Percentiles rank a stretch among this genome's conserved stretches.
Evolutionary conservation across 1,140 invertebrate species (phyloP).

Genomic region (Drosophila nannoptera): DNA sequence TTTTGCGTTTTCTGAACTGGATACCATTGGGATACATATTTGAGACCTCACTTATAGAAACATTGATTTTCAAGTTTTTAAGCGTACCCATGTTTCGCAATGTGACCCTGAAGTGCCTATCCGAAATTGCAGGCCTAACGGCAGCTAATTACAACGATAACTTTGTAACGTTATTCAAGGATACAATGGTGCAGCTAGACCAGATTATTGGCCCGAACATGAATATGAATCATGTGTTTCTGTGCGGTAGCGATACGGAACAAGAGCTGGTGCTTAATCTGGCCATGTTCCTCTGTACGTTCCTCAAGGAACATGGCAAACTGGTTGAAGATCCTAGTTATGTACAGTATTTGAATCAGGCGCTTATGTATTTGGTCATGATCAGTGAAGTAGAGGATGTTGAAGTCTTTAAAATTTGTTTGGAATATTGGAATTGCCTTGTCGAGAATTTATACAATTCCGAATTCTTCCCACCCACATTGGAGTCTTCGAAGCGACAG

Average conservation of each 20-base stretch:
- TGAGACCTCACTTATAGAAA: conserved; percentile 97
- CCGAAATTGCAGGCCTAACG: conserved; percentile 96
- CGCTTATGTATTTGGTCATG: conserved; percentile 94
- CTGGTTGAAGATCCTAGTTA: conserved; percentile 90
- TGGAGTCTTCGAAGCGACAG: conserved; percentile 77
- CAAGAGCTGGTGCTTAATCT: conserved; percentile 99
- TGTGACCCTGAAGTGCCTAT: conserved; percentile 98
- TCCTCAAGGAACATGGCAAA: conserved; percentile 95
- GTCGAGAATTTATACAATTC: conserved; percentile 94
- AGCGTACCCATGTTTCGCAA: conserved; percentile 98
- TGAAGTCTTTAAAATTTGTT: conserved; percentile 99
- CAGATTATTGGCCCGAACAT: conserved; percentile 94
- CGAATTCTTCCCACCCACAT: conserved; percentile 80
- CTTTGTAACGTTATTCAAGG: conserved; percentile 92
- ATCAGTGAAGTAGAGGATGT: conserved; percentile 99
- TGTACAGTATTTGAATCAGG: conserved; percentile 87
- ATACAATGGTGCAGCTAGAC: conserved; percentile 95
- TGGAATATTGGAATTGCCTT: conserved; percentile 99
- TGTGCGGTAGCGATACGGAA: conserved; percentile 95
- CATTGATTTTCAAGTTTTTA: conserved; percentile 97
- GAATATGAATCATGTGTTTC: conserved; percentile 96
- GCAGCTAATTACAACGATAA: conserved; percentile 94
- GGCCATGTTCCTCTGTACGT: conserved; percentile 97
- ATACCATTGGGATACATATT: conserved; percentile 99
- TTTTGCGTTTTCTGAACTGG: conserved; percentile 99